Evolutionary conservation across 2,888 invertebrate species (phyloP).

Genomic region (Oscheius onirici): DNA sequence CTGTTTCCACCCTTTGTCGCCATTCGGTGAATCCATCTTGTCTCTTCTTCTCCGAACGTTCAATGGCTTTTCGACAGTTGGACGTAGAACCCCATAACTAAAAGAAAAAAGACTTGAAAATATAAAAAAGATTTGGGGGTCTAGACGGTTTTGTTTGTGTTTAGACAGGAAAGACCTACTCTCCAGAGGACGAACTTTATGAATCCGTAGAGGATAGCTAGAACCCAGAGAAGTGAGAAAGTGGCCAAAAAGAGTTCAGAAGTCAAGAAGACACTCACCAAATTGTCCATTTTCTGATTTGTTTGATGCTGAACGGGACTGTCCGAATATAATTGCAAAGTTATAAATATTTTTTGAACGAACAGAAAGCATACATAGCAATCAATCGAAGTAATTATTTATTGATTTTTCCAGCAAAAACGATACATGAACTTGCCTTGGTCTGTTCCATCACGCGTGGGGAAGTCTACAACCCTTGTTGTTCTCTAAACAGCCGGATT

Average conservation of each 20-base stretch:
- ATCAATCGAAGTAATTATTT: too few relatives aligned
- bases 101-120: not conserved
- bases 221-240: conserved; percentile 5
- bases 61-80: conserved; percentile 15
- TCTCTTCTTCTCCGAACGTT: conserved; percentile 2
- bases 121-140: not conserved
- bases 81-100: conserved; percentile 22
- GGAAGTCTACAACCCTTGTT: too few relatives aligned
- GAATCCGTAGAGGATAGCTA: not conserved
- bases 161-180: conserved; percentile 10
- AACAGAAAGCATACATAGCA: too few relatives aligned
- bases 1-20: conserved; percentile 13
- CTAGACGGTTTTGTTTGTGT: not conserved
- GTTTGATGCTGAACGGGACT: not conserved
- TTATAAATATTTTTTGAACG: too few relatives aligned
- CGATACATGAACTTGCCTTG: too few relatives aligned
- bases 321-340: not conserved
- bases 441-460: too few relatives aligned
- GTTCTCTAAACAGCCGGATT: too few relatives aligned
- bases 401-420: too few relatives aligned
- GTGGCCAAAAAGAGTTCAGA: not conserved
- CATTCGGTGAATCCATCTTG: conserved; percentile 22
- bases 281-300: conserved; percentile 12
- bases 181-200: not conserved
- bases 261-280: conserved; percentile 12